phyloP scores from a whole-genome alignment of 2,888 invertebrate species.

The Melangyna quadrimaculata region DNA sequence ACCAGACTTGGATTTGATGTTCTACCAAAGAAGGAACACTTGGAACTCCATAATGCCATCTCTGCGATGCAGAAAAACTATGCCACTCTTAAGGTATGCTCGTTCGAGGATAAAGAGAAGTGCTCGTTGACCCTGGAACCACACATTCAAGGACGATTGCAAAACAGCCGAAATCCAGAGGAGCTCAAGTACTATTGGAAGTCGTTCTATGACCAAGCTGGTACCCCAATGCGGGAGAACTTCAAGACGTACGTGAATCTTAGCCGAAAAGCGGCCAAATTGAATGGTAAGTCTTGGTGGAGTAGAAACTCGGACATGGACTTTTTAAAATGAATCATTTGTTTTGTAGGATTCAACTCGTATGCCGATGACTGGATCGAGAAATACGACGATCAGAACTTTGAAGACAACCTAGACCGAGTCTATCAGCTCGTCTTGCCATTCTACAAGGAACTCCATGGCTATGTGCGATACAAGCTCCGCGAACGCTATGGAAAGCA shows the following conservation, averaged over 20 bases:
- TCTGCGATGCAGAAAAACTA: conserved; percentile 90
- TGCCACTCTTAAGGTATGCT: conserved; percentile 89
- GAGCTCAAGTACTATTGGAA: conserved; percentile 90
- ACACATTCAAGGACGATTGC: conserved; percentile 83
- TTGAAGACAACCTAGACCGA: conserved; percentile 85
- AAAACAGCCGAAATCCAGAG: conserved; percentile 87
- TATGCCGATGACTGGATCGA: conserved; percentile 87
- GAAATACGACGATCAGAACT: conserved; percentile 86
- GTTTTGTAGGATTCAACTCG: conserved; percentile 84
- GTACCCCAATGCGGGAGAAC: conserved; percentile 84
- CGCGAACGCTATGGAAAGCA: conserved; percentile 87
- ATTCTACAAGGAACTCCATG: conserved; percentile 90
- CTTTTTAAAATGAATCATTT: not conserved
- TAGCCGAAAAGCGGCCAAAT: conserved; percentile 86
- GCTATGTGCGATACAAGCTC: conserved; percentile 88
- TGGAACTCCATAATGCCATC: conserved; percentile 84
- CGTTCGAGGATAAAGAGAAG: conserved; percentile 83
- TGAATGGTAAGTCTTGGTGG: conserved; percentile 83
- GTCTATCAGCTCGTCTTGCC: conserved; percentile 89
- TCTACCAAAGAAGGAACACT: conserved; percentile 85
- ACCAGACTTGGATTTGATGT: conserved; percentile 87
- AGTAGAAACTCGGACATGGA: not conserved
- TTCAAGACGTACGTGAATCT: conserved; percentile 86
- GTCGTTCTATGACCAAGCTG: conserved; percentile 89
- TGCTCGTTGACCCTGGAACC: conserved; percentile 89